These are phyloP conservation scores for Lasaia peninsularis DNA, from an alignment of 1,140 invertebrate species.

Conservation along the genomic window DNA sequence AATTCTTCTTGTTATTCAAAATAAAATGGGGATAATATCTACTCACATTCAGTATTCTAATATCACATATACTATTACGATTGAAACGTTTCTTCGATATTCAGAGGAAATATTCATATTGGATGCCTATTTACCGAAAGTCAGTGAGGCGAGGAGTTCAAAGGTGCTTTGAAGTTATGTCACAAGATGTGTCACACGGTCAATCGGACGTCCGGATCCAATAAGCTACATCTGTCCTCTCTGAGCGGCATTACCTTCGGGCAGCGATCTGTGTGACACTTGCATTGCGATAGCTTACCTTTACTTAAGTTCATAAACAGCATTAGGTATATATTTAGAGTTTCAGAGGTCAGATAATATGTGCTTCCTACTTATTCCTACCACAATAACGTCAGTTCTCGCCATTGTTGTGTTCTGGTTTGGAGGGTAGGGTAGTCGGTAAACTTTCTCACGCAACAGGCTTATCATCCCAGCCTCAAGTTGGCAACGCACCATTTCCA, in stretches of 20 bases:
- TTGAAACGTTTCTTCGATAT: conserved; percentile 27
- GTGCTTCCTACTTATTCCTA: no score
- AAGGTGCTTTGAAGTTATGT: conserved; percentile 57
- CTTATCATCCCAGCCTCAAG: no score
- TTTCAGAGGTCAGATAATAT: no score
- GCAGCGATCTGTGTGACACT: conserved; percentile 50
- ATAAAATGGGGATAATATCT: no score
- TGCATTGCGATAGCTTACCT: conserved; percentile 27
- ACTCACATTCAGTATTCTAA: no score
- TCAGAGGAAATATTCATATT: conserved; percentile 37
- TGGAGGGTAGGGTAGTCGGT: neutral
- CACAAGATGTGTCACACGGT: conserved; percentile 46
- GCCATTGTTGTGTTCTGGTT: neutral
- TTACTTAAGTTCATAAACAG: conserved; percentile 10
- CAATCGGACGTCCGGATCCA: conserved; percentile 60
- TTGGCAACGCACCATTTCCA: no score
- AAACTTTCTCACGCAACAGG: neutral
- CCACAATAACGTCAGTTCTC: no score
- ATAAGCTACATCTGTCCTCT: conserved; percentile 58
- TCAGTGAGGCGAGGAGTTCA: conserved; percentile 54
- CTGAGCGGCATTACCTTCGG: conserved; percentile 37
- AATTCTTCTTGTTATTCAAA: no score
- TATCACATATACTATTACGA: neutral
- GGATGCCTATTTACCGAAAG: conserved; percentile 46
- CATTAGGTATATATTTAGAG: conserved; percentile 15